Evolutionary conservation across 2,888 invertebrate genomes (phyloP).

Genomic region (Pediacus dermestoides): DNA sequence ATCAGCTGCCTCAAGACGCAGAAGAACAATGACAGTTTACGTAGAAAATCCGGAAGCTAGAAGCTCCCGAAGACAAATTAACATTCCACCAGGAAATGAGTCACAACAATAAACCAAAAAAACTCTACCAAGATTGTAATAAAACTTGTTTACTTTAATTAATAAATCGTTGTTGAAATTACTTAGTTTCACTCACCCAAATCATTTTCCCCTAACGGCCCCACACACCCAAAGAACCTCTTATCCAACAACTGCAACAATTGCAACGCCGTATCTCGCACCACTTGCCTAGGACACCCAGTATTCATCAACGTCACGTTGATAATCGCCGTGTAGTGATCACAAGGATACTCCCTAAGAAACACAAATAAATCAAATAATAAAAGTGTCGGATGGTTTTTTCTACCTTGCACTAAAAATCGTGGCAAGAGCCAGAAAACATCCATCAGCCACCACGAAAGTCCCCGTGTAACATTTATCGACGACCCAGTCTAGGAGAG

Average conservation of each 20-base stretch:
- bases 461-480: slow-evolving; percentile 95
- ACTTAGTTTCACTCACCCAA: slow-evolving; percentile 69
- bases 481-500: slow-evolving; percentile 95
- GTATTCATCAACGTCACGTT: slow-evolving; percentile 96
- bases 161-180: slow-evolving; percentile 1
- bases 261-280: slow-evolving; percentile 93
- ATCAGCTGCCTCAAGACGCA: slow-evolving; percentile 25
- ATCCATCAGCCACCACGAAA: slow-evolving; percentile 89
- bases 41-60: slow-evolving; percentile 10
- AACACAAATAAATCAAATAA: slow-evolving; percentile 20
- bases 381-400: neutral
- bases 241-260: slow-evolving; percentile 90
- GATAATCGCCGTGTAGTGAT: slow-evolving; percentile 96
- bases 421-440: slow-evolving; percentile 92
- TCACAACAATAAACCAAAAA: neutral
- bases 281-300: slow-evolving; percentile 85
- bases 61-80: neutral
- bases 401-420: slow-evolving; percentile 90
- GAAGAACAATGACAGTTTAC: slow-evolving; percentile 16
- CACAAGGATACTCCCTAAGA: slow-evolving; percentile 91
- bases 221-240: slow-evolving; percentile 85
- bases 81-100: too few species aligned
- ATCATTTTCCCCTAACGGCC: slow-evolving; percentile 70
- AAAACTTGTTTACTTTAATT: neutral
- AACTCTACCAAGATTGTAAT: neutral